Evolutionary conservation across 2,113 vertebrate species (phyloP), one percentile per base, ranked within the genome.

Genomic region (Loxodonta africana): DNA sequence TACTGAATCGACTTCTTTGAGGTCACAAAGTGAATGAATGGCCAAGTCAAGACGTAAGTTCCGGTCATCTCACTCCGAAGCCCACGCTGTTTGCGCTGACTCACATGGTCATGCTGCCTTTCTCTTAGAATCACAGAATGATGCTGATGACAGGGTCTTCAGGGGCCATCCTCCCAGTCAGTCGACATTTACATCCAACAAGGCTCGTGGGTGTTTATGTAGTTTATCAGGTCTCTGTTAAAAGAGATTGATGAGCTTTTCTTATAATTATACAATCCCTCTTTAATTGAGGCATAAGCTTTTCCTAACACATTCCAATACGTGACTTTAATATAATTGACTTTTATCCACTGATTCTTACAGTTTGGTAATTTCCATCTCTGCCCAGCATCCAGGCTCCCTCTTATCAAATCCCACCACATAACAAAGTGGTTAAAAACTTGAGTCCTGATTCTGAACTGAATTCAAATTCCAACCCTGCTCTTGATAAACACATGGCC

Each of bases 251-350:
- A 63, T 78, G 28, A 37, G 57, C 78, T 12, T 90, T 26, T 86
- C 20, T 83, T 69, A 62, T 51, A 83, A 51, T 41, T 26, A 71
- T 6, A 37, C 60, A 73, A 37, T 65, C 21, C 2, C 62, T 74
- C 10, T 73, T 77, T 73, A 73, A 65, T 0, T 1, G 30, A 69
- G 65, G 14, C 46, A 57, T 46, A 81, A 12, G 6, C 69, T 94
- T 94, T 92, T 71, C 81, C 88, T 83, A 86, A n/a, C 37, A 76
- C 44, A 89, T 90, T 94, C 63, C 33, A 53, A 46, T 78, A 89
- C 74, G 30, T 89, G 15, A 76, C 25, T 33, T 90, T 18, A 15
- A 20, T 33, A 26, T 73, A 95, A 78, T 81, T 95, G 48, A 85
- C 44, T 76, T 94, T 90, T 82, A 53, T 51, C 48, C 46, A 33